These are phyloP conservation scores for Eurystomus glaucurus DNA, from an alignment of 2,797 vertebrate genomes.

Conservation along the genomic window DNA sequence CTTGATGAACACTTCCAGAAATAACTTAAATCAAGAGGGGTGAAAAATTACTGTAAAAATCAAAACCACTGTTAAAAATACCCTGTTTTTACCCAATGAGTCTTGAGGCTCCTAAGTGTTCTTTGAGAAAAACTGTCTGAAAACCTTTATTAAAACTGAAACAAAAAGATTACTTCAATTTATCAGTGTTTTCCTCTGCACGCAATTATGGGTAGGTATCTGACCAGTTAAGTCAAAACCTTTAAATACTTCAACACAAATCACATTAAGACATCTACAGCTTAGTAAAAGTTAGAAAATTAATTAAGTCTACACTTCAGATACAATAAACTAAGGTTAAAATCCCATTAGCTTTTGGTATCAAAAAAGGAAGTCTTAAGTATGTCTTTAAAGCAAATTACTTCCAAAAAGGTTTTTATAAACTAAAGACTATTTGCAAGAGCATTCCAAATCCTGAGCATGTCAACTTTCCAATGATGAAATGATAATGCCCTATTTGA, in stretches of 20 bases:
- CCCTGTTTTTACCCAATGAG: background rate
- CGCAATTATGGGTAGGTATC: background rate
- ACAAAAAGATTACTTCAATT: background rate
- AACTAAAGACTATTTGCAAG: background rate
- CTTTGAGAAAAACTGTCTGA: background rate
- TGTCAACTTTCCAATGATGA: conserved; percentile 17
- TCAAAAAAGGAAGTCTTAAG: conserved; percentile 22
- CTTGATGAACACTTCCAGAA: background rate
- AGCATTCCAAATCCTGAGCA: conserved; percentile 24
- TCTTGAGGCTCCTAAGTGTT: background rate
- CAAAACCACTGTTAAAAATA: background rate
- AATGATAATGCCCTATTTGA: conserved; percentile 25
- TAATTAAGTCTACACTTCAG: conserved; percentile 31
- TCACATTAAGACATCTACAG: conserved; percentile 33
- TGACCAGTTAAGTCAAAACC: conserved; percentile 19
- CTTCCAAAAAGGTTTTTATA: background rate
- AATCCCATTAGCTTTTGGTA: background rate
- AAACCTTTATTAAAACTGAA: background rate
- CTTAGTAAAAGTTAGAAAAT: conserved; percentile 23
- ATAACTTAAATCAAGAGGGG: background rate
- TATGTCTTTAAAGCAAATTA: conserved; percentile 40
- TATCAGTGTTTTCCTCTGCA: background rate
- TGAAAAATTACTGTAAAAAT: background rate
- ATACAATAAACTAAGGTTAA: conserved; percentile 4
- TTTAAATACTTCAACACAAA: conserved; percentile 23